Evolutionary conservation across 1,140 invertebrate species (phyloP).

Genomic region (Notospermus geniculatus): DNA sequence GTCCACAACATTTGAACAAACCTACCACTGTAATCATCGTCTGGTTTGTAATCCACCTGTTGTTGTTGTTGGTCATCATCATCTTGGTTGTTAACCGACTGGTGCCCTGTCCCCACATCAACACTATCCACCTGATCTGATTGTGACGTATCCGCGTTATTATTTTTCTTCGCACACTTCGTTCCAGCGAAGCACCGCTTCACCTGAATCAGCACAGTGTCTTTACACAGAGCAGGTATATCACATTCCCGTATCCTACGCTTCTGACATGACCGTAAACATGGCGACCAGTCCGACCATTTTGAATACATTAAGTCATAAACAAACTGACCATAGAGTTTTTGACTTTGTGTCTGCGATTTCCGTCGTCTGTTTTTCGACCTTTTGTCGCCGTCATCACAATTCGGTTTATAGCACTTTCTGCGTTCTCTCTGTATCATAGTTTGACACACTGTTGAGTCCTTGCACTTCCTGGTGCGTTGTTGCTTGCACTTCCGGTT

Average conservation of each 20-base stretch:
- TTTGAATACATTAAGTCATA: constrained; percentile 59
- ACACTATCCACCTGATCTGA: background rate
- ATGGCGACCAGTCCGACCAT: constrained; percentile 66
- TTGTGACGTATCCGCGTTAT: constrained; percentile 25
- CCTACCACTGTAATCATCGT: background rate
- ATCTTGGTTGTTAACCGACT: too few relatives aligned
- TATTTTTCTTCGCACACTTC: background rate
- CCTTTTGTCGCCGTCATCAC: constrained; percentile 10
- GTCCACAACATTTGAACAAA: too few relatives aligned
- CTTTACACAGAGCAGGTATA: constrained; percentile 64
- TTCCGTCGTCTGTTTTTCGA: constrained; percentile 27
- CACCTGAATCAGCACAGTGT: constrained; percentile 72
- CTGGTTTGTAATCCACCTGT: background rate
- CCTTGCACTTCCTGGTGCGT: constrained; percentile 59
- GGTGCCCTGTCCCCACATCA: background rate
- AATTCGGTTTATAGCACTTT: constrained; percentile 28
- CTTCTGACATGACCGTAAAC: constrained; percentile 63
- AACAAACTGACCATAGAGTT: constrained; percentile 46
- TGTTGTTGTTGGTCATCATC: background rate
- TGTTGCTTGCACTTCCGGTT: constrained; percentile 61
- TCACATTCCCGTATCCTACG: constrained; percentile 70
- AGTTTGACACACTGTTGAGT: constrained; percentile 59
- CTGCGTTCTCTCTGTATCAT: constrained; percentile 52
- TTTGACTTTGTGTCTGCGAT: constrained; percentile 28
- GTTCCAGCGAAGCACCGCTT: constrained; percentile 66